Evolutionary conservation across 2,797 vertebrate species (phyloP).

Genomic region (Phataginus tetradactyla): DNA sequence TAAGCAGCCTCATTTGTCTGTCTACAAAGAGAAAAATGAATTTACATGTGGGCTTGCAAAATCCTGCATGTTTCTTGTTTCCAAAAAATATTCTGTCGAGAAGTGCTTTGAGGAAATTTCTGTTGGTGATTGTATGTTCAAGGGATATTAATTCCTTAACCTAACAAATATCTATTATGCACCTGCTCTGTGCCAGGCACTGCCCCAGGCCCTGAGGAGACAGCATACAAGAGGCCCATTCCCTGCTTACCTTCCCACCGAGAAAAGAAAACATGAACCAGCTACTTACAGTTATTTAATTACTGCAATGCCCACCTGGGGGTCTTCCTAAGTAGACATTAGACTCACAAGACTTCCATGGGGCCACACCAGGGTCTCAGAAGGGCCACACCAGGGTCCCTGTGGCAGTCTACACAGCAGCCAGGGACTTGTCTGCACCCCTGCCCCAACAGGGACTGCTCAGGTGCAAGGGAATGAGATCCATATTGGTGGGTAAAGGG

Average conservation of each 20-base stretch:
- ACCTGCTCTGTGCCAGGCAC: constrained; percentile 12
- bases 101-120: constrained; percentile 35
- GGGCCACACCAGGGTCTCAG: not conserved
- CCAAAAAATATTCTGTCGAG: not conserved
- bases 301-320: not conserved
- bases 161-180: not conserved
- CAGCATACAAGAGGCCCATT: not conserved
- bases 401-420: not conserved
- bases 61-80: not conserved
- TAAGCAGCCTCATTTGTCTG: not conserved
- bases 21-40: not conserved
- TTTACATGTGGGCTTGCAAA: not conserved
- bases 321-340: not conserved
- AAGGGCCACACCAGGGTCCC: not conserved
- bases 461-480: not conserved
- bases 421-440: not conserved
- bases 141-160: not conserved
- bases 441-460: not conserved
- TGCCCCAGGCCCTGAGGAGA: not conserved
- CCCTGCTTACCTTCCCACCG: not conserved
- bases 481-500: not conserved
- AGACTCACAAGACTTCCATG: not conserved
- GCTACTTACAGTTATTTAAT: not conserved
- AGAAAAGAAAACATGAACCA: not conserved
- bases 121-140: not conserved